A percentile compares a stretch with the other conserved stretches of the same genome.
Conservation (phyloP, 2,113 vertebrate genomes). For the Caretta caretta region DNA sequence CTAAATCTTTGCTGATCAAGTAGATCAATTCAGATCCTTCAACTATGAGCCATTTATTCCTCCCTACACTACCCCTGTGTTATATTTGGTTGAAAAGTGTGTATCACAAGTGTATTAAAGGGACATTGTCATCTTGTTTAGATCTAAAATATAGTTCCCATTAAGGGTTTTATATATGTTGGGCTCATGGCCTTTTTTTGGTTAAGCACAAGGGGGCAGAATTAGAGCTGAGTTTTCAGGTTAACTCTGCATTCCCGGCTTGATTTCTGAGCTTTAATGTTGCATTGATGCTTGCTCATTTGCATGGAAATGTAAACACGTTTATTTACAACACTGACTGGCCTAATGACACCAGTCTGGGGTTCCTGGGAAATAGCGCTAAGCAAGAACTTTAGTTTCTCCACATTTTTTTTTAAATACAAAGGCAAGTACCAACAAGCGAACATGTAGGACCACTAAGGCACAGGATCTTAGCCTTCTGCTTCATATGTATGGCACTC, state of each 20-base stretch:
- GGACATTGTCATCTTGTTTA: neutral
- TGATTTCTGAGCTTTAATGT: neutral
- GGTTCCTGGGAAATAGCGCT: neutral
- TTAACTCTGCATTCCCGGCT: neutral
- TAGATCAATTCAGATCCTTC: neutral
- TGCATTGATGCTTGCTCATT: neutral
- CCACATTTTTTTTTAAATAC: neutral
- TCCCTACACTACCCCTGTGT: fast-evolving
- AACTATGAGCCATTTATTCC: neutral
- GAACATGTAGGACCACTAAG: neutral
- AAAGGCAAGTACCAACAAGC: neutral
- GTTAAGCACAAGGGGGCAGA: neutral
- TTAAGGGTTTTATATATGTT: neutral
- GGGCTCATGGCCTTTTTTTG: neutral
- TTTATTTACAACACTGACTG: neutral
- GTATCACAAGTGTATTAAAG: neutral
- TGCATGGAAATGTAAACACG: neutral
- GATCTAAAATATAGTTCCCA: neutral
- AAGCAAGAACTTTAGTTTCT: neutral
- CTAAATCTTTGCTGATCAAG: neutral
- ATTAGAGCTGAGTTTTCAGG: neutral
- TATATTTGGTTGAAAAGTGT: neutral
- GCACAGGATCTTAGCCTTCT: fast-evolving
- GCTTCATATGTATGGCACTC: neutral
- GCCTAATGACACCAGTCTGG: neutral